A percentile compares a stretch with the other conserved stretches of the same genome.
These are phyloP conservation scores for Gymnoscopelus microlampas DNA, from an alignment of 2,797 vertebrate genomes.

Conservation along the genomic window DNA sequence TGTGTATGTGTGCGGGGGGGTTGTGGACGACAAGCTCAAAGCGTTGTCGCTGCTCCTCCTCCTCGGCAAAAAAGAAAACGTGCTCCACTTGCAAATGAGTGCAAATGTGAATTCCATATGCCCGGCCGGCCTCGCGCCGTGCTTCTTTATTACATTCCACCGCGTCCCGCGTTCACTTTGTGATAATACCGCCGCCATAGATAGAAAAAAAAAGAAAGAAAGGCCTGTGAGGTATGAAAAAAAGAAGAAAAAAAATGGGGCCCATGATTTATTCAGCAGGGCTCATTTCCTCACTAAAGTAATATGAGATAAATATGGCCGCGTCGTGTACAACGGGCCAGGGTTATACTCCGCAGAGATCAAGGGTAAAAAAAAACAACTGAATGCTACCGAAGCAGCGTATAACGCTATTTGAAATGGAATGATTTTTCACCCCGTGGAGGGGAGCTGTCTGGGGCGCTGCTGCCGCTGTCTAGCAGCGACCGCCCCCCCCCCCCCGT, in stretches of 20 bases:
- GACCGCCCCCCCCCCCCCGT: background rate
- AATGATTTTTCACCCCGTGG: conserved; percentile 73
- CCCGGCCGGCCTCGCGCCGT: conserved; percentile 52
- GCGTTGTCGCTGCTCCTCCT: conserved; percentile 52
- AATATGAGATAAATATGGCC: conserved; percentile 83
- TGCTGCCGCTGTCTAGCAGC: background rate
- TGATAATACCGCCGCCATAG: conserved; percentile 77
- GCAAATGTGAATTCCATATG: conserved; percentile 78
- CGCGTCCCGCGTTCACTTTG: conserved; percentile 69
- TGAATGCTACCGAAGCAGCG: conserved; percentile 64
- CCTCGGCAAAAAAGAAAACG: conserved; percentile 39
- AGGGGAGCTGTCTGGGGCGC: conserved; percentile 53
- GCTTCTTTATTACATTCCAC: conserved; percentile 77
- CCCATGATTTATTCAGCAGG: conserved; percentile 82
- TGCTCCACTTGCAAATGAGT: conserved; percentile 78
- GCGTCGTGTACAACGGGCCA: conserved; percentile 58
- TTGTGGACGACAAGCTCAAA: conserved; percentile 62
- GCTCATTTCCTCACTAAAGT: conserved; percentile 81
- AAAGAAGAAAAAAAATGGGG: conserved; percentile 65
- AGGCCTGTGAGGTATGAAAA: conserved; percentile 75
- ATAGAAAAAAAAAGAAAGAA: conserved; percentile 53
- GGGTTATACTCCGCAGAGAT: conserved; percentile 62
- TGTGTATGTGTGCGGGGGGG: background rate
- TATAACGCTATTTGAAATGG: conserved; percentile 71
- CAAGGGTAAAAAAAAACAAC: conserved; percentile 70